Evolutionary conservation across 1,140 invertebrate genomes (phyloP).

Genomic region (Aphelinus certus): DNA sequence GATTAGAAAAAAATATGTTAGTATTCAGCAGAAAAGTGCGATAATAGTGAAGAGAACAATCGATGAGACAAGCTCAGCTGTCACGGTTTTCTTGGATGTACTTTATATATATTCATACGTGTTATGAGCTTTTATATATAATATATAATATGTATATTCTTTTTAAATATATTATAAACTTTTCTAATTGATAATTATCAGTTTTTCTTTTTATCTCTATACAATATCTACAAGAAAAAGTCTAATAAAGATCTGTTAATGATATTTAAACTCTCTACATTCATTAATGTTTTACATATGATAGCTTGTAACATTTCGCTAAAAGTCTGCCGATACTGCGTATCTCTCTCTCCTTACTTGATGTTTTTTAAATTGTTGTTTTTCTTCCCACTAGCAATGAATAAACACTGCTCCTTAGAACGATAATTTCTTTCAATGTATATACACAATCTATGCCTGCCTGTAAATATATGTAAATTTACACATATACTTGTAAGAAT

Average conservation of each 20-base stretch:
- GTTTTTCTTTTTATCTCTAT: slow-evolving; percentile 56
- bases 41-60: slow-evolving; percentile 36
- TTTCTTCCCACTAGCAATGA: slow-evolving; percentile 13
- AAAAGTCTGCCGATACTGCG: slow-evolving; percentile 44
- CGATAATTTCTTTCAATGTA: slow-evolving; percentile 14
- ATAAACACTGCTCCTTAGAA: background rate
- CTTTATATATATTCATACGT: slow-evolving; percentile 38
- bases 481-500: slow-evolving; percentile 32
- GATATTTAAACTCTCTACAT: slow-evolving; percentile 64
- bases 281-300: slow-evolving; percentile 58
- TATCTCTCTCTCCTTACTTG: slow-evolving; percentile 23
- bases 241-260: slow-evolving; percentile 63
- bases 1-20: no score
- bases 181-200: slow-evolving; percentile 57
- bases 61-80: slow-evolving; percentile 47
- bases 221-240: slow-evolving; percentile 65
- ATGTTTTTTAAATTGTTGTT: slow-evolving; percentile 18
- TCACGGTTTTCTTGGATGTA: slow-evolving; percentile 37
- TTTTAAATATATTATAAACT: slow-evolving; percentile 63
- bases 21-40: no score
- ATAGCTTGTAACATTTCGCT: slow-evolving; percentile 46
- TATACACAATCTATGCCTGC: slow-evolving; percentile 24
- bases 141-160: slow-evolving; percentile 47
- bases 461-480: slow-evolving; percentile 33
- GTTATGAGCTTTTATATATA: slow-evolving; percentile 39